Evolutionary conservation across 1,140 invertebrate species (phyloP), one percentile per base, ranked within the genome.

Genomic region (Cydia pomonella): DNA sequence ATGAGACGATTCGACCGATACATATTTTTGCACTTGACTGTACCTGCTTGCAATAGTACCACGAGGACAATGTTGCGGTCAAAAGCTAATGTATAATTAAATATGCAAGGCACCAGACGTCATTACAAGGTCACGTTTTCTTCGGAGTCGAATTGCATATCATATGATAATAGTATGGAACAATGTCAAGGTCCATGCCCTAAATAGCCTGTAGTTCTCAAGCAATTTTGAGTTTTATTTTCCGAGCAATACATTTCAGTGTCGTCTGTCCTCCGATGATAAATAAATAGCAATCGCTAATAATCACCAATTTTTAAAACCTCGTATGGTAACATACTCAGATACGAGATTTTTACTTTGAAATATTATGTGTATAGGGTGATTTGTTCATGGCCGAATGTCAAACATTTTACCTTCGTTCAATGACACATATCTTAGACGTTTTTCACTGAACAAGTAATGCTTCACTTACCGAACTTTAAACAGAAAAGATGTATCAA

Each of bases 41-140:
- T n/a, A n/a, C n/a, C n/a, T n/a, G n/a, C n/a, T n/a, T n/a, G n/a
- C n/a, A n/a, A n/a, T 59, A n/a, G 18, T 59, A 21, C 53, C 53
- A 23, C n/a, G 53, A 59, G n/a, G 18, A 6, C 18, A 59, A 59
- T 23, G 18, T 23, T 18, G 53, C 18, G 53, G 53, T 23, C 50
- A 59, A 59, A 59, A 59, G 53, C 53, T 59, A 59, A 59, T 59
- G n/a, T 59, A 21, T 21, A 59, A 59, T 59, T 59, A 59, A 59
- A 59, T 59, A 59, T 59, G 53, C 53, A 59, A 59, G 53, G 23
- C 21, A 59, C 53, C 21, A 23, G n/a, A 10, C 53, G 53, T 59
- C 53, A 59, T n/a, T 23, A 12, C 53, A 59, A 59, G 53, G 53
- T 59, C 53, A 23, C 21, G 53, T 59, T 59, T 12, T 59, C 53